A percentile compares a stretch with the other conserved stretches of the same genome.
phyloP scores from a whole-genome alignment of 2,113 vertebrate genomes.

The Misgurnus anguillicaudatus region DNA sequence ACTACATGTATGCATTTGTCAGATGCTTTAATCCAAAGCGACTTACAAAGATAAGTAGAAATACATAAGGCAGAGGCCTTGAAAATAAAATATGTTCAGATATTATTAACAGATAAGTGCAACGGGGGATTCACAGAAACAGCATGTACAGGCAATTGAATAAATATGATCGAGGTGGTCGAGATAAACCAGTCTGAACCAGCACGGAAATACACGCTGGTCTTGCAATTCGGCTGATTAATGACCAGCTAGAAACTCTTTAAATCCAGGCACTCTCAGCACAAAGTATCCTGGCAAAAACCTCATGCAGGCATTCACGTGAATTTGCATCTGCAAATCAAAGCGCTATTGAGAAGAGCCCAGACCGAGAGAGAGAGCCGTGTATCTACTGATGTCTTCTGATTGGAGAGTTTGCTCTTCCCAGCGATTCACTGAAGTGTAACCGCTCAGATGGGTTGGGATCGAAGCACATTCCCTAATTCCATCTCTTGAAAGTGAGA shows the following conservation, averaged over 20 bases:
- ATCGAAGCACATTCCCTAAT: conserved; percentile 27
- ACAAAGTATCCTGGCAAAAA: conserved; percentile 2
- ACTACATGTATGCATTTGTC: no score
- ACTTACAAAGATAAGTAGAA: no score
- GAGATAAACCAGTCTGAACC: background rate
- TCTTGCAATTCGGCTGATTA: background rate
- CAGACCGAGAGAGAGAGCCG: background rate
- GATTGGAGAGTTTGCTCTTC: background rate
- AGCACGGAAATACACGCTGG: background rate
- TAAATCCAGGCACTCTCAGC: background rate
- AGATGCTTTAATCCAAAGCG: no score
- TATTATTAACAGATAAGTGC: no score
- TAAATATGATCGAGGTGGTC: no score
- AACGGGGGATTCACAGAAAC: no score
- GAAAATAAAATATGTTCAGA: no score
- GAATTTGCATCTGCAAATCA: background rate
- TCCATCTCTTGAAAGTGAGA: conserved; percentile 4
- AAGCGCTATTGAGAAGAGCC: background rate
- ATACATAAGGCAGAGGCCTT: no score
- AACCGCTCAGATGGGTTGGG: background rate
- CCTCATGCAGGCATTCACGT: background rate
- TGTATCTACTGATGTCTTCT: conserved; percentile 6
- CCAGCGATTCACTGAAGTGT: background rate
- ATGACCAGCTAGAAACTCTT: background rate
- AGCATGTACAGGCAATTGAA: no score